A percentile compares a stretch with the other conserved stretches of the same genome.
Conservation (phyloP, 2,113 vertebrate genomes). For the Eretmochelys imbricata region DNA sequence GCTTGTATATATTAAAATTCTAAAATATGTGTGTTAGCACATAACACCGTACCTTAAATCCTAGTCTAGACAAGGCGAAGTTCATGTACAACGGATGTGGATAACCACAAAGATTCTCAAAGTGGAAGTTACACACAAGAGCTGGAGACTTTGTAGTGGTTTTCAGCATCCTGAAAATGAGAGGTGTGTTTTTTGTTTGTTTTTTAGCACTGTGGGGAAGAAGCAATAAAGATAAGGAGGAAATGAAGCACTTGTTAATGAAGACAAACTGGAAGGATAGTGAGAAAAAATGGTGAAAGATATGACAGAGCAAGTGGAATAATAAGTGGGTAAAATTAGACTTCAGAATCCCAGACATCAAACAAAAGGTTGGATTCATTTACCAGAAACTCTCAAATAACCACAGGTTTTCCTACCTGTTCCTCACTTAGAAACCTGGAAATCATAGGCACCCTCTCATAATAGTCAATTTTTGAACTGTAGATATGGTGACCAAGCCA, state of each 20-base stretch:
- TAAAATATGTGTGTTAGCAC: neutral
- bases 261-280: neutral
- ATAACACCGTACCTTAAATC: neutral
- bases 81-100: constrained; percentile 29
- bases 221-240: neutral
- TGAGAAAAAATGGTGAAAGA: neutral
- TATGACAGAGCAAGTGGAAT: neutral
- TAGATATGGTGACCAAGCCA: neutral
- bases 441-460: neutral
- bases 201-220: neutral
- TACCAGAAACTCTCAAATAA: neutral
- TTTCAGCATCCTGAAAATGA: neutral
- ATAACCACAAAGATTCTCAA: constrained; percentile 33
- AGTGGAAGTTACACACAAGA: constrained; percentile 27
- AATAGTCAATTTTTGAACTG: neutral
- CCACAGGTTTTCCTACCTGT: neutral
- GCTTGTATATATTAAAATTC: neutral
- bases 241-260: neutral
- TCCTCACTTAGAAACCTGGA: neutral
- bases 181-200: neutral
- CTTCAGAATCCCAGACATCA: neutral
- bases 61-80: neutral
- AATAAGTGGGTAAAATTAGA: neutral
- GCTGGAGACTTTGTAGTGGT: neutral
- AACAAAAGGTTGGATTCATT: neutral